Evolutionary conservation across 2,888 invertebrate species (phyloP).

Genomic region (Leucoptera coffeella): DNA sequence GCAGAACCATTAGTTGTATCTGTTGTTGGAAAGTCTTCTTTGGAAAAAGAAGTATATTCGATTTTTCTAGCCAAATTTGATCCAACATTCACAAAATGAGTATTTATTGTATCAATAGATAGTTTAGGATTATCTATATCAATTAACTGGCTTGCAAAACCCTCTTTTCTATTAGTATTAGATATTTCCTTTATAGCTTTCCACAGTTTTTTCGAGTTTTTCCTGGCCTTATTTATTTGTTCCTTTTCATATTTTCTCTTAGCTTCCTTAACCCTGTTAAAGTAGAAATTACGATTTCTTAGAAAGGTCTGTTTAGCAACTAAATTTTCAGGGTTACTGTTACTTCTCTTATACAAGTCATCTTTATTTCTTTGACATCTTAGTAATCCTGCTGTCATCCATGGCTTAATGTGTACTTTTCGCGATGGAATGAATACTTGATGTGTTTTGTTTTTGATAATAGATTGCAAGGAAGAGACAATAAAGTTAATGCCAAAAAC

Average conservation of each 20-base stretch:
- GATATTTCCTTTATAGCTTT: neutral
- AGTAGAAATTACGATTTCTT: conserved; percentile 7
- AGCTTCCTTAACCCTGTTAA: conserved; percentile 6
- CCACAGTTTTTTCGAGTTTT: conserved; percentile 1
- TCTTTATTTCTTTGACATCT: neutral
- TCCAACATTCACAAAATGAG: neutral
- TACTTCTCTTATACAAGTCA: neutral
- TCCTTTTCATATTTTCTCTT: conserved; percentile 6
- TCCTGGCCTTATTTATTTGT: conserved; percentile 4
- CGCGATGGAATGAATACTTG: too few species aligned
- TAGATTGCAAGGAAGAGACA: too few species aligned
- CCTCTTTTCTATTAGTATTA: neutral
- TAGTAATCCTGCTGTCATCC: neutral
- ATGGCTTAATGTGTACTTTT: neutral
- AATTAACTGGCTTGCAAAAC: neutral
- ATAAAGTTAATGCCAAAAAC: too few species aligned
- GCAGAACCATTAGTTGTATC: neutral
- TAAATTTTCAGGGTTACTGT: neutral
- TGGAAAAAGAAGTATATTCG: neutral
- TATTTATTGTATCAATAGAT: neutral
- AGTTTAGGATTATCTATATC: neutral
- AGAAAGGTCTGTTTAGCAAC: neutral
- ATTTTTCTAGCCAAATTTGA: neutral
- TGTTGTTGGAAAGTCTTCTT: neutral
- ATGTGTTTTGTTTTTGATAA: too few species aligned